Base-by-base conservation (phyloP, 2,797 vertebrate species). In the Epinephelus awoara region DNA sequence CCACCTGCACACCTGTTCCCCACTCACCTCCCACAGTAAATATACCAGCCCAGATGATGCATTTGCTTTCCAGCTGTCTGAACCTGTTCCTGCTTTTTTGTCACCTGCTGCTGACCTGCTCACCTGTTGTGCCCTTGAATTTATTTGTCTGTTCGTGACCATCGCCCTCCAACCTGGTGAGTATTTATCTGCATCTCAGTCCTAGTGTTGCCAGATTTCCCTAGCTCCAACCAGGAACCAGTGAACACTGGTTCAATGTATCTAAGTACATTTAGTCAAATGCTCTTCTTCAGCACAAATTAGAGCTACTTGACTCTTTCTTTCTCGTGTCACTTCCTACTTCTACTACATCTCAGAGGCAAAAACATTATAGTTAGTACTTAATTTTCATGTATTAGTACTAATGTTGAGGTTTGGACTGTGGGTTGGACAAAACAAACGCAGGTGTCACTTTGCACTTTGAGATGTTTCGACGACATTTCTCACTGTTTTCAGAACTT, bases 1-100 rank as follows among this genome's bases (percentile, higher is more conserved):
- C 55, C 57, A 17, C 38, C 59, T 46, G 59, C 59, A 25, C 61
- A 63, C 42, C 61, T 47, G 42, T 25, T 62, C 59, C 21, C 1
- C 1, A 18, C 46, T 11, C 40, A 1, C 6, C 38, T 9, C 38
- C 38, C 6, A 38, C 38, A 42, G 18, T n/a, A n/a, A n/a, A 29
- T 34, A 56, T n/a, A 51, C 2, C 50, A 21, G 49, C 7, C 14
- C 21, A 55, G 52, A 19, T 58, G 34, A n/a, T n/a, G 34, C 34
- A n/a, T 5, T 40, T 38, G 10, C 14, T 59, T 1, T 6, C 34
- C 19, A 46, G 44, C 44, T 14, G 15, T 14, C 44, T 47, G 46
- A 47, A 46, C 44, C 12, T 46, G 44, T 27, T 27, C 1, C 27
- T 27, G 27, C 27, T 27, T 27, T 27, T 27, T 27, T 27, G 27